A percentile compares a stretch with the other conserved stretches of the same genome.
Conservation (phyloP, 2,888 invertebrate species). For the Melinopterus prodromus region DNA sequence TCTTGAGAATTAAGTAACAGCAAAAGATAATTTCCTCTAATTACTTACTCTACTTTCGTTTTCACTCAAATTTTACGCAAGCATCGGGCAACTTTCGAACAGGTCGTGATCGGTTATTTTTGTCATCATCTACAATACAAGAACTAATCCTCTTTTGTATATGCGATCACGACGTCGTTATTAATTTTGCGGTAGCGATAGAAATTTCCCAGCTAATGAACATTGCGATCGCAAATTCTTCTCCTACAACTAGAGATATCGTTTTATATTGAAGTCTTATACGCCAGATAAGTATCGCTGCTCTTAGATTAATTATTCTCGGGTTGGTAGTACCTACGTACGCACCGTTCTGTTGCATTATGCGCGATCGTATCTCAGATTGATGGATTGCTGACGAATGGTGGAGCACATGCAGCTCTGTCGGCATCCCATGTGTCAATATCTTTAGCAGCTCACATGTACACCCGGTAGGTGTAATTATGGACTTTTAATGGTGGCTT, state of each 20-base stretch:
- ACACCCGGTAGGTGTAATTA: constrained; percentile 4
- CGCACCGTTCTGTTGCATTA: background rate
- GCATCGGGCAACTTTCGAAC: background rate
- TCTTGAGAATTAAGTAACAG: no score
- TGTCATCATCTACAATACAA: background rate
- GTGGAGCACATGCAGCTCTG: background rate
- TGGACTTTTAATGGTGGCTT: constrained; percentile 4
- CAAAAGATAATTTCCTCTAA: no score
- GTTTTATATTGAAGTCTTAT: background rate
- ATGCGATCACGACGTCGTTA: background rate
- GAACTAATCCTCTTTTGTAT: background rate
- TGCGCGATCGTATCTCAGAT: background rate
- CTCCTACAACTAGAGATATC: background rate
- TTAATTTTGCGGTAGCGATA: background rate
- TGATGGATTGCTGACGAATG: constrained; percentile 4
- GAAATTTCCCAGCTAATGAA: background rate
- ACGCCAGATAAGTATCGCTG: background rate
- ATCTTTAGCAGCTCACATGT: constrained; percentile 4
- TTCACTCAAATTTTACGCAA: no score
- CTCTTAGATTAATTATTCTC: background rate
- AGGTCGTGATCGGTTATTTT: background rate
- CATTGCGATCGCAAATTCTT: background rate
- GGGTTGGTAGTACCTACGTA: background rate
- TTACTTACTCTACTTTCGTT: no score
- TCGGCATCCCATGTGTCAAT: constrained; percentile 4